Evolutionary conservation across 2,797 vertebrate species (phyloP).

Genomic region (Sebastes nivosus): DNA sequence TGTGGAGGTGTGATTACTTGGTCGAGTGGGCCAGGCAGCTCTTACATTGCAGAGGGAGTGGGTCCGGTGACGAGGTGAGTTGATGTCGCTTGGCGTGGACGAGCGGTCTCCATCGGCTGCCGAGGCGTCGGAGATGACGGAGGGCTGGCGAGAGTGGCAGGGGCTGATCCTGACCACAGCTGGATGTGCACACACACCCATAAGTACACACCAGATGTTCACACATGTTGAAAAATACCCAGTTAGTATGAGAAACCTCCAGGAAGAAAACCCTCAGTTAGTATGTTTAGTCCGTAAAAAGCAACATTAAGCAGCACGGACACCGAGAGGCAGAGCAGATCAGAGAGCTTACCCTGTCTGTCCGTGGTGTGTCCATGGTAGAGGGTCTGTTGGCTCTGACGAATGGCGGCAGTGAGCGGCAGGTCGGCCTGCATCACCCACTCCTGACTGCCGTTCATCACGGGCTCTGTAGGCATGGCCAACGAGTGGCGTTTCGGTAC

Average conservation of each 20-base stretch:
- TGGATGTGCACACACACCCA: constrained; percentile 45
- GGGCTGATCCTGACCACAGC: constrained; percentile 94
- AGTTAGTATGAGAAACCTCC: constrained; percentile 62
- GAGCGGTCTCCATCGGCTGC: constrained; percentile 93
- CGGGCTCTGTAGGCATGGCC: constrained; percentile 91
- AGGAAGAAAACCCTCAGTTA: constrained; percentile 59
- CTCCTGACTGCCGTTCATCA: constrained; percentile 96
- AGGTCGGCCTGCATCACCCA: constrained; percentile 97
- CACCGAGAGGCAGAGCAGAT: background rate
- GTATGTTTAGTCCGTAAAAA: constrained; percentile 41
- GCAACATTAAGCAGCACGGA: constrained; percentile 43
- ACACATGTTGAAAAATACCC: constrained; percentile 46
- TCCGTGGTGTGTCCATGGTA: constrained; percentile 91
- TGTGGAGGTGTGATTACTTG: constrained; percentile 78
- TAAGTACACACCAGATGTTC: constrained; percentile 6
- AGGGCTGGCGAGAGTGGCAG: constrained; percentile 95
- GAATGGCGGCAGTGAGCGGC: constrained; percentile 95
- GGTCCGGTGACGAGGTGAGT: constrained; percentile 96
- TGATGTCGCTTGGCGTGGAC: constrained; percentile 97
- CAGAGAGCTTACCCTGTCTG: constrained; percentile 86
- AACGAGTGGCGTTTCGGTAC: constrained; percentile 95
- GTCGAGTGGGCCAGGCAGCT: constrained; percentile 78
- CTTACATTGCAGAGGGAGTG: constrained; percentile 99
- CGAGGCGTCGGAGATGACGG: constrained; percentile 94
- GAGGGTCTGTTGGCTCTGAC: constrained; percentile 96